Conservation (phyloP, 1,140 invertebrate genomes). For the Zaprionus camerounensis region DNA sequence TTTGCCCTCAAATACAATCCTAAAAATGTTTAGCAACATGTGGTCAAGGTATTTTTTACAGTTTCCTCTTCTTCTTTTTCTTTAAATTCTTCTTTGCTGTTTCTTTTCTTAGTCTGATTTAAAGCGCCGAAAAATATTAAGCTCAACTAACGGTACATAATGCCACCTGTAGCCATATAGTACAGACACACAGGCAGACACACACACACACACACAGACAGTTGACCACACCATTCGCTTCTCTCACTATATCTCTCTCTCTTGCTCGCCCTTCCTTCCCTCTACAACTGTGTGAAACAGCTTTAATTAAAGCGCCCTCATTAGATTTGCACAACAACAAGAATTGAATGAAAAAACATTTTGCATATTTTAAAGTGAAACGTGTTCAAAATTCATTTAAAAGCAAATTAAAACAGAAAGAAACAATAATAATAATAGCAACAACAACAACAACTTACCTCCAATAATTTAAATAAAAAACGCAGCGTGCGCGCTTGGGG, state of each 20-base stretch:
- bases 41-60: constrained; percentile 17
- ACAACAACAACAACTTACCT: constrained; percentile 38
- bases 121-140: constrained; percentile 24
- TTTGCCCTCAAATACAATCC: neutral
- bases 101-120: constrained; percentile 4
- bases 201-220: neutral
- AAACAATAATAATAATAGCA: constrained; percentile 1
- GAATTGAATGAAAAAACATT: constrained; percentile 9
- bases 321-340: constrained; percentile 32
- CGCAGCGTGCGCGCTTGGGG: constrained; percentile 24
- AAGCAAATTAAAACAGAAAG: constrained; percentile 38
- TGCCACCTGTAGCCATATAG: constrained; percentile 34
- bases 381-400: constrained; percentile 46
- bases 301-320: constrained; percentile 45
- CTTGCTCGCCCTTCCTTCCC: neutral
- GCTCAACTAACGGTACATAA: constrained; percentile 36
- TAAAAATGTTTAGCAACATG: constrained; percentile 12
- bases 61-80: neutral
- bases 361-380: constrained; percentile 42
- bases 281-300: constrained; percentile 15
- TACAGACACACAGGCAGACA: constrained; percentile 6
- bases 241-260: neutral
- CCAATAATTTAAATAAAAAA: constrained; percentile 53
- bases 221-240: constrained; percentile 12
- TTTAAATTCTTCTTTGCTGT: neutral